Conservation (phyloP, 2,888 invertebrate genomes). For the Eledona agricola region DNA sequence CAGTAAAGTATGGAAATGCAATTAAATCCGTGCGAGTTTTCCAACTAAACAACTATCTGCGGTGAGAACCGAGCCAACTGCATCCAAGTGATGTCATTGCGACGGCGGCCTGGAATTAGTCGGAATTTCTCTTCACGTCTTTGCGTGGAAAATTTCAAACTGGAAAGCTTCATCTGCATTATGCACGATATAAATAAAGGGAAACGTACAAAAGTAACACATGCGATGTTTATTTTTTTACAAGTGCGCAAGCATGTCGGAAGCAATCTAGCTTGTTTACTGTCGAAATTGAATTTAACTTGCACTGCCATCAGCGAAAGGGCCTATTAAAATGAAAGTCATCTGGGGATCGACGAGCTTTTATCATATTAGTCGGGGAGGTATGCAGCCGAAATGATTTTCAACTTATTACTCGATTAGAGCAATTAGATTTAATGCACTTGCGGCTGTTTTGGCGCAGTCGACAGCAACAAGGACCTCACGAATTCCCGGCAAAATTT, state of each 20-base stretch:
- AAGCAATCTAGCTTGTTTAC: conserved; percentile 22
- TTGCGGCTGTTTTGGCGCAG: conserved; percentile 16
- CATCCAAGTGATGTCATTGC: conserved; percentile 14
- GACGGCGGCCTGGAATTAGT: conserved; percentile 6
- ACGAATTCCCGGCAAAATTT: background rate
- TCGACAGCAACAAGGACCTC: background rate
- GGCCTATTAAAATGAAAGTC: conserved; percentile 16
- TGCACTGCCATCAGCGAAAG: conserved; percentile 4
- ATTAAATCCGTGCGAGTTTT: conserved; percentile 39
- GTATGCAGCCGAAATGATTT: conserved; percentile 21
- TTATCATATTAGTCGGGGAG: conserved; percentile 21
- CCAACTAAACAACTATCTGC: conserved; percentile 39
- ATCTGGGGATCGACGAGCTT: conserved; percentile 11
- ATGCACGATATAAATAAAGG: no score
- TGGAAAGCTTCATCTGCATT: no score
- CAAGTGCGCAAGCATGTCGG: conserved; percentile 9
- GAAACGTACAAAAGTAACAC: no score
- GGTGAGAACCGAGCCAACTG: conserved; percentile 33
- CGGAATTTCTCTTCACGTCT: conserved; percentile 4
- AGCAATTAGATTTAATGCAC: conserved; percentile 16
- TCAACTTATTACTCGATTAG: conserved; percentile 20
- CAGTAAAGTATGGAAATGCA: conserved; percentile 40
- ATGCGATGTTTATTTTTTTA: no score
- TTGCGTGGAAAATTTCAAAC: conserved; percentile 1
- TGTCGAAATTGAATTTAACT: conserved; percentile 24